Evolutionary conservation across 2,888 invertebrate genomes (phyloP), one percentile per base, ranked within the genome.

Genomic region (Anthrax anthrax): DNA sequence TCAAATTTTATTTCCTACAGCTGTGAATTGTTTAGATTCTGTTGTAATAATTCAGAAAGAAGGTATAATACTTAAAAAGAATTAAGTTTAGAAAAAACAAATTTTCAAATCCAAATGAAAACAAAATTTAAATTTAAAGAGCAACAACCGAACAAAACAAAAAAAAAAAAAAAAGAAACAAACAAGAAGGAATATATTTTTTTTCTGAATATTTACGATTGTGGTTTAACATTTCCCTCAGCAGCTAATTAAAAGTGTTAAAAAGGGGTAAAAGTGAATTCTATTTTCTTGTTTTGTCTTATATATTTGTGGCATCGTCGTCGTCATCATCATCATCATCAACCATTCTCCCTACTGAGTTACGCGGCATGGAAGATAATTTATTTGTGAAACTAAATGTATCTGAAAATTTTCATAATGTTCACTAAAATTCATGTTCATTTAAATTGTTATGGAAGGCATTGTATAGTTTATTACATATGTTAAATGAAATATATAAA

Each of bases 221-320:
- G 32, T 36, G 46, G 41, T 41, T 46, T 46, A 46, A 46, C 46
- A 46, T 46, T 46, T 46, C 37, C 41, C 41, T 46, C 41, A 23
- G 46, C 42, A 38, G 18, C 46, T 42, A 41, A 46, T 46, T 46
- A 42, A 46, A 42, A 38, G 42, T 46, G 46, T 46, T 46, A 46
- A 46, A 42, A 46, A 41, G 42, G 46, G 46, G 39, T 44, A 44
- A 44, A 44, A 32, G 39, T 34, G 19, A 12, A 6, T 23, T 23
- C 4, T 8, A 23, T 23, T 23, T 23, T 23, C 23, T 23, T n/a
- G n/a, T n/a, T n/a, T n/a, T n/a, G n/a, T n/a, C n/a, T n/a, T n/a
- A n/a, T n/a, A n/a, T n/a, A n/a, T n/a, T 9, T 9, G 12, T 32
- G 29, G 29, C 29, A 12, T 32, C 29, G 29, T 32, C 29, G 12